A percentile compares a stretch with the other conserved stretches of the same genome.
phyloP scores from a whole-genome alignment of 2,888 invertebrate genomes.

The Eurytoma californica region DNA sequence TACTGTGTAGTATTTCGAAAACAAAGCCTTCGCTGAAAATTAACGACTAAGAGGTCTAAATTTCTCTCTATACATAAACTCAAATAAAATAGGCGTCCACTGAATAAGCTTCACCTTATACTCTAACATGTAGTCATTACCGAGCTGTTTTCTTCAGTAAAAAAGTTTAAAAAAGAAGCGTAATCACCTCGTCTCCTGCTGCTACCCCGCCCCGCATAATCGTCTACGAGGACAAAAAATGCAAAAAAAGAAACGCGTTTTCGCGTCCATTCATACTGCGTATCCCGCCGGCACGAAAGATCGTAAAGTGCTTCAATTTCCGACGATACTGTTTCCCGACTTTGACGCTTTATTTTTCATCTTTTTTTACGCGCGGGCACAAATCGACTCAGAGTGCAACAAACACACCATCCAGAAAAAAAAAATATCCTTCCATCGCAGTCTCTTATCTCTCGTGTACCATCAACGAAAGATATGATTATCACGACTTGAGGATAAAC shows the following conservation, averaged over 20 bases:
- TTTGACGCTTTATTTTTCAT: conserved; percentile 1
- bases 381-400: conserved; percentile 7
- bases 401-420: conserved; percentile 7
- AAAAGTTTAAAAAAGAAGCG: not conserved
- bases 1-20: not conserved
- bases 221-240: conserved; percentile 9
- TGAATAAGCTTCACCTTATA: conserved; percentile 43
- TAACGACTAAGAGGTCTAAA: conserved; percentile 52
- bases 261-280: not conserved
- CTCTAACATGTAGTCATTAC: conserved; percentile 41
- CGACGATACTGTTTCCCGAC: not conserved
- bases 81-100: conserved; percentile 36
- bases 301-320: conserved; percentile 19
- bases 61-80: conserved; percentile 52
- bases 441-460: conserved; percentile 21
- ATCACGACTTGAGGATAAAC: too few relatives aligned
- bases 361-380: not conserved
- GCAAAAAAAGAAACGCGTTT: conserved; percentile 18
- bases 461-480: too few relatives aligned
- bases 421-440: conserved; percentile 11
- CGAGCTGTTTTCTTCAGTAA: conserved; percentile 32
- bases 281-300: conserved; percentile 15
- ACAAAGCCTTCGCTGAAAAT: conserved; percentile 40
- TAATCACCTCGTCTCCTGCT: conserved; percentile 34
- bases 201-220: conserved; percentile 29